phyloP scores from a whole-genome alignment of 1,140 invertebrate species.

The Heliconius congener region DNA sequence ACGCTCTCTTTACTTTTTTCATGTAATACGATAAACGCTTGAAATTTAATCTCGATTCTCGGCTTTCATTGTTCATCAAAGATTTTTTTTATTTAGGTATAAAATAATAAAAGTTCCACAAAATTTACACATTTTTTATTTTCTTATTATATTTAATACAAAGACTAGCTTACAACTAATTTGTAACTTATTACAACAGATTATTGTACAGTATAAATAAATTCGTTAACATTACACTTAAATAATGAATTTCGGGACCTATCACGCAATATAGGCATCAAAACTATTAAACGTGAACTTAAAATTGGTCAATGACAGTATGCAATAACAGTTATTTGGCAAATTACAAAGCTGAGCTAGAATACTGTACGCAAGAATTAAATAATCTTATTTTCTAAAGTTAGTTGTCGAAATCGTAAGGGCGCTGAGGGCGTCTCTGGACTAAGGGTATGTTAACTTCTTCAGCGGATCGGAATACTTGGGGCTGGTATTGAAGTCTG shows the following conservation, averaged over 20 bases:
- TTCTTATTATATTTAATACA: constrained; percentile 61
- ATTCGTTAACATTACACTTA: constrained; percentile 55
- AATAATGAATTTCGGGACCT: constrained; percentile 23
- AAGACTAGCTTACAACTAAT: constrained; percentile 80
- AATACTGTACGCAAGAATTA: constrained; percentile 30
- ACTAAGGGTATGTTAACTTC: constrained; percentile 92
- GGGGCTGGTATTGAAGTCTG: constrained; percentile 72
- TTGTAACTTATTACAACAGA: constrained; percentile 72
- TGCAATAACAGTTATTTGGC: constrained; percentile 25
- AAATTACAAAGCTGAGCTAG: constrained; percentile 35
- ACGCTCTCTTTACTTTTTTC: neutral
- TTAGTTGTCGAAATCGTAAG: constrained; percentile 78
- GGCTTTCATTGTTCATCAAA: too few species aligned
- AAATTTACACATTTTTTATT: constrained; percentile 33
- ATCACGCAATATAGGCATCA: constrained; percentile 14
- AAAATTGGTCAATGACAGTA: constrained; percentile 17
- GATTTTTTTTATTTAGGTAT: neutral
- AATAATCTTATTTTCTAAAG: constrained; percentile 17
- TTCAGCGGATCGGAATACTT: constrained; percentile 91
- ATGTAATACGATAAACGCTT: too few species aligned
- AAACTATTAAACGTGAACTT: constrained; percentile 15
- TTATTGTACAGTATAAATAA: constrained; percentile 76
- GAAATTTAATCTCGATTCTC: too few species aligned
- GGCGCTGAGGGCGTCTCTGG: constrained; percentile 83
- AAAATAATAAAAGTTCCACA: neutral